These are phyloP conservation scores for Gymnoscopelus microlampas DNA, from an alignment of 2,797 vertebrate genomes.

Conservation along the genomic window DNA sequence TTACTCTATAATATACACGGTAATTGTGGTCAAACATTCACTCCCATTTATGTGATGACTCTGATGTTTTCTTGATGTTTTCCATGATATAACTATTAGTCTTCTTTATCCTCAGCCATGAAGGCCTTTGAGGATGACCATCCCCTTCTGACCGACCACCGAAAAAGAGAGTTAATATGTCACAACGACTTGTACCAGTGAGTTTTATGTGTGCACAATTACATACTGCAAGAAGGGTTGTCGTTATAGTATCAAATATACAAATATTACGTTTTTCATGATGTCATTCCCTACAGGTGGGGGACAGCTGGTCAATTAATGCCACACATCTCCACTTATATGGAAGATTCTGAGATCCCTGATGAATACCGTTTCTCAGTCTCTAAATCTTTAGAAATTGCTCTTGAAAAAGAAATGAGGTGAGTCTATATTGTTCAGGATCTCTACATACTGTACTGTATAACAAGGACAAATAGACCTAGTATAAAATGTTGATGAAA, in stretches of 20 bases:
- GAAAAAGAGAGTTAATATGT: slow-evolving; percentile 27
- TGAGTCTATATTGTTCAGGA: slow-evolving; percentile 3
- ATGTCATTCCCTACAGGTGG: slow-evolving; percentile 20
- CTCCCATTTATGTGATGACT: neutral
- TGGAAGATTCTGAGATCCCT: slow-evolving; percentile 8
- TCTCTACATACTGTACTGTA: no score
- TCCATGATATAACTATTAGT: neutral
- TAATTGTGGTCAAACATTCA: neutral
- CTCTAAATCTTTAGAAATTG: slow-evolving; percentile 28
- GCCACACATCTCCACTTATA: slow-evolving; percentile 1
- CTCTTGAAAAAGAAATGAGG: neutral
- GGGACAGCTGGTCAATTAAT: slow-evolving; percentile 5
- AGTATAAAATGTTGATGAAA: no score
- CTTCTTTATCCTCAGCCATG: slow-evolving; percentile 30
- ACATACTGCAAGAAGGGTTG: no score
- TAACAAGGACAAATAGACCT: no score
- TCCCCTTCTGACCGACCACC: slow-evolving; percentile 27
- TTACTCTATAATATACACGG: neutral
- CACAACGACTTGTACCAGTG: slow-evolving; percentile 36
- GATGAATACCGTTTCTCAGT: slow-evolving; percentile 26
- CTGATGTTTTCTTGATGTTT: no score
- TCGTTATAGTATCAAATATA: no score
- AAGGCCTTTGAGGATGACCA: slow-evolving; percentile 46
- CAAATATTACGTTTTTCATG: neutral
- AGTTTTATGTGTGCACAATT: slow-evolving; percentile 1